Evolutionary conservation across 2,797 vertebrate genomes (phyloP).

Genomic region (Notolabrus celidotus): DNA sequence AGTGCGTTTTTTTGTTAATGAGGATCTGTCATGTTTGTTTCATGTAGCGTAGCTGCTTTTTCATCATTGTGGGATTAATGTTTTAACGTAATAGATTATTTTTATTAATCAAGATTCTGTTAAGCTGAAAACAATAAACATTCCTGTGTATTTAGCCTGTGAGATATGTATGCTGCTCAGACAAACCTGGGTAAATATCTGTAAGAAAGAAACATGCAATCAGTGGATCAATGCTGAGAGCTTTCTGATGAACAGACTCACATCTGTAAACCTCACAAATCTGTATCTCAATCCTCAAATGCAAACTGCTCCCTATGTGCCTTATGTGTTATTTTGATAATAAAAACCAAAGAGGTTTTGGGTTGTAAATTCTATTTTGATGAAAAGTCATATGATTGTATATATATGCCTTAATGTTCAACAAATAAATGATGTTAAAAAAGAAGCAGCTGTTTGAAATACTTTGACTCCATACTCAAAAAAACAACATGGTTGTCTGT

Average conservation of each 20-base stretch:
- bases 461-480: neutral
- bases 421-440: slow-evolving; percentile 62
- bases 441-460: neutral
- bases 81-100: slow-evolving; percentile 53
- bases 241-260: slow-evolving; percentile 48
- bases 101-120: slow-evolving; percentile 59
- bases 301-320: slow-evolving; percentile 71
- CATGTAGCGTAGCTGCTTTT: slow-evolving; percentile 39
- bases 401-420: slow-evolving; percentile 73
- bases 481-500: no score
- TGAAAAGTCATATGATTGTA: slow-evolving; percentile 71
- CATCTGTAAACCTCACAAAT: slow-evolving; percentile 42
- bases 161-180: slow-evolving; percentile 50
- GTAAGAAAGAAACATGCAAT: slow-evolving; percentile 26
- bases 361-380: slow-evolving; percentile 73
- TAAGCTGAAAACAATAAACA: slow-evolving; percentile 48
- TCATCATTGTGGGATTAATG: slow-evolving; percentile 13
- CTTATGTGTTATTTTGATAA: slow-evolving; percentile 76
- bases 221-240: slow-evolving; percentile 46
- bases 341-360: slow-evolving; percentile 78
- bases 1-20: slow-evolving; percentile 3
- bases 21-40: slow-evolving; percentile 32
- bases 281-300: slow-evolving; percentile 30
- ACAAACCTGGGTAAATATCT: slow-evolving; percentile 45
- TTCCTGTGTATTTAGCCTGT: slow-evolving; percentile 47